Evolutionary conservation across 2,797 vertebrate genomes (phyloP), one percentile per base, ranked within the genome.

Genomic region (Hydrolagus colliei): DNA sequence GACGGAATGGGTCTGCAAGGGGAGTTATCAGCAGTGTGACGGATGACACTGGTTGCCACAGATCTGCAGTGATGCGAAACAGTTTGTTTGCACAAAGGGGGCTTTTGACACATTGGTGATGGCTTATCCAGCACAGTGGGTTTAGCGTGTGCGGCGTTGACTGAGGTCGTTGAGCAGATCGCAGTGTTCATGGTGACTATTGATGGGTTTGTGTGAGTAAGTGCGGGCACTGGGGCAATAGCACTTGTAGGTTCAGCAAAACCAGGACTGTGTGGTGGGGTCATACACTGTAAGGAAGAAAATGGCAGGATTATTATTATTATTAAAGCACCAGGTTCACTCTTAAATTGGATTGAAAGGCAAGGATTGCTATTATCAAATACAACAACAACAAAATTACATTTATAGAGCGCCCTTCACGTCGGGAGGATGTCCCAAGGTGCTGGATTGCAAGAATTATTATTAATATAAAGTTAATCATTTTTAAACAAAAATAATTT

Each of bases 191-290:
- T 89, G 88, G 88, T 89, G 71, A 88, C 88, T 14, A 87, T 75
- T 65, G 86, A 84, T 0, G 90, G 90, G 87, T 90, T 93, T 87
- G 91, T 91, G 8, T 90, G 91, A 1, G 91, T 91, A 73, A 89
- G 89, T 86, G 92, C 93, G n/a, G 91, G 89, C 85, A 89, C 88
- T 14, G 89, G 87, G 0, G 88, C 87, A 90, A 2, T 90, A 88
- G 87, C 90, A 86, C 76, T 75, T 87, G 73, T 90, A 4, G 94
- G 91, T 89, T 99, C 98, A 0, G 90, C 82, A 27, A 96, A 95
- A 88, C 95, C 96, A 0, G 97, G 98, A 91, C 98, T 99, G 90
- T 97, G 97, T 63, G 97, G 98, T 12, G 97, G 98, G 86, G 98
- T 99, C 95, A 99, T 99, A 87, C 97, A 98, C 98, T 99, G 91